A percentile compares a stretch with the other conserved stretches of the same genome.
Evolutionary conservation across 2,797 vertebrate genomes (phyloP).

Genomic region (Mormyrus hasselquistii): DNA sequence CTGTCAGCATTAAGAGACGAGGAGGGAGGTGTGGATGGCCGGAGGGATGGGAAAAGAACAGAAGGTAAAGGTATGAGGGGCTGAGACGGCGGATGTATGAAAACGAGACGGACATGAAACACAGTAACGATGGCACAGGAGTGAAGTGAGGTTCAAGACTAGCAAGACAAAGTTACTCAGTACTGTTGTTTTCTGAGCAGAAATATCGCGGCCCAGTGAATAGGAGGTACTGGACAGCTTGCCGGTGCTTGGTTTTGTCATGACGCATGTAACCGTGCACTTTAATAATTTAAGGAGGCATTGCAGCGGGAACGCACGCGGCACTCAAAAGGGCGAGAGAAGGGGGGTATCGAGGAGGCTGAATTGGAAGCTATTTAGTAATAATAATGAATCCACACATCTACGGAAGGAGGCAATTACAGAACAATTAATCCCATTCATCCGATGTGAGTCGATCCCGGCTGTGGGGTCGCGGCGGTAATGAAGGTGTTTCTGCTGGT

Average conservation of each 20-base stretch:
- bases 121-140: background rate
- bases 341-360: slow-evolving; percentile 20
- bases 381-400: slow-evolving; percentile 36
- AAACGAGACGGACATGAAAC: background rate
- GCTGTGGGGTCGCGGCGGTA: background rate
- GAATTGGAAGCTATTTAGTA: slow-evolving; percentile 27
- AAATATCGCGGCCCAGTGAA: slow-evolving; percentile 30
- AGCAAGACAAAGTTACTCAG: background rate
- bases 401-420: slow-evolving; percentile 39
- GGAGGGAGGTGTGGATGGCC: background rate
- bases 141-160: background rate
- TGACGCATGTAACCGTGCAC: slow-evolving; percentile 22
- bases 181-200: background rate
- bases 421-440: slow-evolving; percentile 34
- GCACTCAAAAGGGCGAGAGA: slow-evolving; percentile 33
- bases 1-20: background rate
- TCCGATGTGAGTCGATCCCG: slow-evolving; percentile 16
- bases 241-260: slow-evolving; percentile 40
- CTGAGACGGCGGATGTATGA: background rate
- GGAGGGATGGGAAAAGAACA: background rate
- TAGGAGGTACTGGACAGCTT: slow-evolving; percentile 26
- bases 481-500: slow-evolving; percentile 13
- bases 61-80: background rate
- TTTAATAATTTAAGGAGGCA: slow-evolving; percentile 51
- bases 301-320: slow-evolving; percentile 35